phyloP scores from a whole-genome alignment of 1,140 invertebrate species.

The Helicoverpa zea region DNA sequence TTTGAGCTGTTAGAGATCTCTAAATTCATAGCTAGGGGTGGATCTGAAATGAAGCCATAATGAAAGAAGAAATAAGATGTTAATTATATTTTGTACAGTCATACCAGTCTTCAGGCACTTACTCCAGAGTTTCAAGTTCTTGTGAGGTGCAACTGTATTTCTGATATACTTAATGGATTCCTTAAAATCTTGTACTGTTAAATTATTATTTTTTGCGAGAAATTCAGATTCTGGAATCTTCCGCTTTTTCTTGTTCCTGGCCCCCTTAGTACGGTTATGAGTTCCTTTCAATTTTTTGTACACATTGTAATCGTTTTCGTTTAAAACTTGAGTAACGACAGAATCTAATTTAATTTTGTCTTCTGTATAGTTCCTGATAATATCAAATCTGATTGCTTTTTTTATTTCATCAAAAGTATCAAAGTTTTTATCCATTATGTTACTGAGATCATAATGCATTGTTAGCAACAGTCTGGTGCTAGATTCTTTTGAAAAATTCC shows the following conservation, averaged over 20 bases:
- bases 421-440: constrained; percentile 41
- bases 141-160: constrained; percentile 10
- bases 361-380: neutral
- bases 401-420: neutral
- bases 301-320: constrained; percentile 1
- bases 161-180: neutral
- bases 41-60: neutral
- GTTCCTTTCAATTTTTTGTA: neutral
- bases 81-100: neutral
- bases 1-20: neutral
- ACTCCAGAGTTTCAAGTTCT: constrained; percentile 47
- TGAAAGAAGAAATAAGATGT: neutral
- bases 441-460: constrained; percentile 47
- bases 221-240: constrained; percentile 3
- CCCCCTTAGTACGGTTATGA: neutral
- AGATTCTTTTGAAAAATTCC: neutral
- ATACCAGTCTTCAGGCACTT: neutral
- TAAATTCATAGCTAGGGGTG: neutral
- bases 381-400: neutral
- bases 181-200: constrained; percentile 33
- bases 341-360: neutral
- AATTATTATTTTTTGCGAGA: constrained; percentile 40
- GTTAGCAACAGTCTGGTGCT: constrained; percentile 1
- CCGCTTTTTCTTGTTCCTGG: neutral
- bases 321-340: neutral